Evolutionary conservation across 2,113 vertebrate species (phyloP), one percentile per base, ranked within the genome.

Genomic region (Istiophorus platypterus): DNA sequence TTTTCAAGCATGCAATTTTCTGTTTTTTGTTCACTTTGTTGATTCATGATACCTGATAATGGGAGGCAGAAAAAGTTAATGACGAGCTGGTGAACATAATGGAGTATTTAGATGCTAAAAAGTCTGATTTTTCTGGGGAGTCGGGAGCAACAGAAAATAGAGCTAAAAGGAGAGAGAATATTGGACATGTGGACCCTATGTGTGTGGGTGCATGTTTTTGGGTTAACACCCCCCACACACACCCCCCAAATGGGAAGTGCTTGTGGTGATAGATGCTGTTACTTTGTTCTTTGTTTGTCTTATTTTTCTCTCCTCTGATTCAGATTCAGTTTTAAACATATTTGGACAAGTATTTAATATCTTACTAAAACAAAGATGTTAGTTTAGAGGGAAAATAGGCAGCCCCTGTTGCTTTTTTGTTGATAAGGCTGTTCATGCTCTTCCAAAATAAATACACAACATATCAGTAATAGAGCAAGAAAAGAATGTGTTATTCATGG

Each of bases 361-460:
- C 37, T 82, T 84, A 54, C 0, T 61, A 84, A 88, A 89, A 91
- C 87, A 86, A 68, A 68, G 76, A 84, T 42, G 31, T 41, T n/a
- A 69, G 70, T 82, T 90, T 63, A 45, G 64, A 91, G 77, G 79
- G 42, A 84, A 88, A 81, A 91, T 52, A 89, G 85, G 61, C 69
- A 74, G 47, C 66, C 64, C 24, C 56, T 27, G 65, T 69, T 85
- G 71, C 62, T 82, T 73, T 74, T 77, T 74, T 80, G 70, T 37
- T 82, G 89, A 91, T 88, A 87, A 87, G 70, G 57, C 45, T n/a
- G 68, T 57, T 63, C 37, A 54, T 37, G 12, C 22, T 66, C 26
- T 15, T 72, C 86, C 85, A 90, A 90, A 88, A 78, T 64, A 93
- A 90, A 93, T 52, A 90, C 41, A n/a, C 57, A 82, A 64, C 45